Percentiles rank a stretch among this genome's conserved stretches.
phyloP scores from a whole-genome alignment of 2,797 vertebrate species.

The Dryobates pubescens region DNA sequence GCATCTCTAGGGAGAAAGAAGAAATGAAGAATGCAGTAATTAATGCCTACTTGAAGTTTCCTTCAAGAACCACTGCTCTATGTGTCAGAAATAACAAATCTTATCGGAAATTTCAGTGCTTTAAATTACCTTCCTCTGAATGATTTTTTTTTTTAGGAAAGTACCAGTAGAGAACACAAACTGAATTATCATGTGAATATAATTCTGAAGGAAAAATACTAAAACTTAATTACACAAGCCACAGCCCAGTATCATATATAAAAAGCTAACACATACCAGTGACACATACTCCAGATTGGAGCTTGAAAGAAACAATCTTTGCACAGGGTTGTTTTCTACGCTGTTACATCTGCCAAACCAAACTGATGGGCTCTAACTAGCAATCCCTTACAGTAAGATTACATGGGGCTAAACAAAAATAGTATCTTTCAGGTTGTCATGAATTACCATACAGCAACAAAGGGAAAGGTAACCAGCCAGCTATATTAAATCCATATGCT shows the following conservation, averaged over 20 bases:
- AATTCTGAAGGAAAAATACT: neutral
- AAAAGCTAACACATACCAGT: neutral
- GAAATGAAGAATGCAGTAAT: neutral
- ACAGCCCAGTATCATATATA: neutral
- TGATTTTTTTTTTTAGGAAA: neutral
- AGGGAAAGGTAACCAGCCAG: neutral
- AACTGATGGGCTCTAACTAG: neutral
- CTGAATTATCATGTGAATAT: neutral
- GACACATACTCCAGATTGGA: neutral
- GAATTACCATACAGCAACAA: neutral
- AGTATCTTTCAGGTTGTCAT: neutral
- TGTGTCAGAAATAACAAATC: neutral
- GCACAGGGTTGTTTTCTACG: neutral
- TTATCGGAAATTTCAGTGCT: neutral
- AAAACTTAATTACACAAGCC: neutral
- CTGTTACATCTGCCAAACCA: neutral
- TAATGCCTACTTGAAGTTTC: neutral
- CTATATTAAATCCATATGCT: neutral
- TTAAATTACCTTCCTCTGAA: neutral
- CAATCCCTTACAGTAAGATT: neutral
- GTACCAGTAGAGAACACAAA: neutral
- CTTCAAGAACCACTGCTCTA: neutral
- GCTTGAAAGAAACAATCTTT: neutral
- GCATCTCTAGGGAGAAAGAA: neutral
- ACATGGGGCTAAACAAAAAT: neutral